Evolutionary conservation across 2,113 vertebrate species (phyloP).

Genomic region (Nematolebias whitei): DNA sequence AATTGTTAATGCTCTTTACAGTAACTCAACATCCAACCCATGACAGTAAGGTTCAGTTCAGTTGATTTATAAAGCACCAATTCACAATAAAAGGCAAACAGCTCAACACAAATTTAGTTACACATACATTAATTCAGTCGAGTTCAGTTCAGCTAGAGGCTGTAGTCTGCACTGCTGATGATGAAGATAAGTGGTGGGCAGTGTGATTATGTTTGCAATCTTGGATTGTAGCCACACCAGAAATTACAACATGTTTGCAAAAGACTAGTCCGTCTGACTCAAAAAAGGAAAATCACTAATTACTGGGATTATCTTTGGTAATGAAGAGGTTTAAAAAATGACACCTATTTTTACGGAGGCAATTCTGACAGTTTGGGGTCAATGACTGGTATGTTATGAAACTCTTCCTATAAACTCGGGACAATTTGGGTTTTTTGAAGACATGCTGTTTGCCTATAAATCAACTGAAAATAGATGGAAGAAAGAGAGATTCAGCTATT

Average conservation of each 20-base stretch:
- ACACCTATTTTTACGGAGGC: slow-evolving; percentile 7
- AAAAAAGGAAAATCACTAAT: slow-evolving; percentile 1
- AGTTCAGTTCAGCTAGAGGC: slow-evolving; percentile 4
- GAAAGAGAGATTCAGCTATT: slow-evolving; percentile 47
- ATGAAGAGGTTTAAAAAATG: slow-evolving; percentile 15
- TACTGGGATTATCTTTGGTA: background rate
- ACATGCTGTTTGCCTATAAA: slow-evolving; percentile 19
- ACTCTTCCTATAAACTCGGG: slow-evolving; percentile 17
- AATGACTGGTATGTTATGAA: slow-evolving; percentile 5
- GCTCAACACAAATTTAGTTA: background rate
- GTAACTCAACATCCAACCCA: too few species aligned
- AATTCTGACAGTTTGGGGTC: background rate
- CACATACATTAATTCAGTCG: too few species aligned
- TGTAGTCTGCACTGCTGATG: slow-evolving; percentile 6
- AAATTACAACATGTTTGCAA: slow-evolving; percentile 33
- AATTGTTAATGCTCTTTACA: too few species aligned
- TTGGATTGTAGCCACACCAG: slow-evolving; percentile 7
- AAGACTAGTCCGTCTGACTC: slow-evolving; percentile 51
- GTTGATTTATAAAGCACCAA: too few species aligned
- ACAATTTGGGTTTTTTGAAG: slow-evolving; percentile 31
- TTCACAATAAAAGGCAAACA: too few species aligned
- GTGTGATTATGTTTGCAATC: slow-evolving; percentile 15
- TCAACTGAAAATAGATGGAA: background rate
- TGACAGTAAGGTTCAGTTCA: too few species aligned
- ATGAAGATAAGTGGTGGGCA: slow-evolving; percentile 20